These are phyloP conservation scores for Sesamia inferens DNA, from an alignment of 2,888 invertebrate genomes.

Conservation along the genomic window DNA sequence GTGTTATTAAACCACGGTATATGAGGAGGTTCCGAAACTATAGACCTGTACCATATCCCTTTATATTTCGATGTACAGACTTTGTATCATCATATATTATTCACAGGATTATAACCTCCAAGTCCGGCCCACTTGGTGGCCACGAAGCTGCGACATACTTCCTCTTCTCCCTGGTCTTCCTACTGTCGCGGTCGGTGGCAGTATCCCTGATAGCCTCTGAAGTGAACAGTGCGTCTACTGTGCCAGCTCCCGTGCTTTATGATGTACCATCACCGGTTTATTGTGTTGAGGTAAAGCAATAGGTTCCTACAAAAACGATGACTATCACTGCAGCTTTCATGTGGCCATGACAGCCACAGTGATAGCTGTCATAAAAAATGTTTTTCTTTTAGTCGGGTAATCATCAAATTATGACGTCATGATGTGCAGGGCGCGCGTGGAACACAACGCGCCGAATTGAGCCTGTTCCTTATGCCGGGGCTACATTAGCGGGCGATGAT, in stretches of 20 bases:
- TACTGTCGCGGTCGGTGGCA: slow-evolving; percentile 90
- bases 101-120: slow-evolving; percentile 53
- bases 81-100: background rate
- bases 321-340: background rate
- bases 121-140: slow-evolving; percentile 84
- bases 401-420: no score
- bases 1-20: no score
- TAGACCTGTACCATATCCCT: no score
- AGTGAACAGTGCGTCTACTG: slow-evolving; percentile 89
- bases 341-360: background rate
- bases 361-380: background rate
- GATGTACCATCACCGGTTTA: slow-evolving; percentile 91
- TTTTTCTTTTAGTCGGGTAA: no score
- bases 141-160: slow-evolving; percentile 91
- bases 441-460: no score
- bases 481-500: no score
- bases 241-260: slow-evolving; percentile 90
- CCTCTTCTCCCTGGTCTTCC: slow-evolving; percentile 91
- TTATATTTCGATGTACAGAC: no score
- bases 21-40: no score
- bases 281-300: slow-evolving; percentile 89
- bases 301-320: background rate
- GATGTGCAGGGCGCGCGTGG: no score
- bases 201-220: slow-evolving; percentile 91
- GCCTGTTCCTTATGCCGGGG: no score